phyloP scores from a whole-genome alignment of 1,140 invertebrate genomes.

The Drosophila subobscura region DNA sequence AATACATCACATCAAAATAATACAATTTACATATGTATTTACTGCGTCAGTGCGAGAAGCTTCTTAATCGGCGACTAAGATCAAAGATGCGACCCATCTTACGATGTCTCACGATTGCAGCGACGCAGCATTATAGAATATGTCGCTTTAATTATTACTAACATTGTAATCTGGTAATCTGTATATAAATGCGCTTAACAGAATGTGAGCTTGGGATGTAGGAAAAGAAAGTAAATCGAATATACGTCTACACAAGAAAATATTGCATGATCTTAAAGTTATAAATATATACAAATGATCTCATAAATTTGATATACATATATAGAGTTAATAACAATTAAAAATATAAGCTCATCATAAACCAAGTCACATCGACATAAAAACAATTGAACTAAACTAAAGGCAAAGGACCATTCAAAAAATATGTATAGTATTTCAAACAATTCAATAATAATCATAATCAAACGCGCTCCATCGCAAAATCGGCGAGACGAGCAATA shows the following conservation, averaged over 20 bases:
- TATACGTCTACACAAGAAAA: too few relatives aligned
- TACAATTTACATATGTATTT: constrained; percentile 73
- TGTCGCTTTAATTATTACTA: constrained; percentile 61
- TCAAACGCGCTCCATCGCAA: constrained; percentile 51
- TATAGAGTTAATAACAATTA: constrained; percentile 76
- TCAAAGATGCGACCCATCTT: constrained; percentile 27
- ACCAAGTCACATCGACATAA: constrained; percentile 70
- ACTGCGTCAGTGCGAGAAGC: constrained; percentile 35
- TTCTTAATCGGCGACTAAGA: constrained; percentile 39
- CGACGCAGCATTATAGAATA: constrained; percentile 57
- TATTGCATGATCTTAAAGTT: constrained; percentile 69
- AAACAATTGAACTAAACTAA: constrained; percentile 79
- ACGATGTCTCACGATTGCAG: constrained; percentile 4
- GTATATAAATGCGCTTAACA: constrained; percentile 74
- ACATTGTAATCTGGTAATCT: constrained; percentile 53
- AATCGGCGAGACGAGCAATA: constrained; percentile 49
- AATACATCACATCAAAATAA: constrained; percentile 81
- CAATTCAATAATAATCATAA: constrained; percentile 1
- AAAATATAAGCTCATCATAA: constrained; percentile 73
- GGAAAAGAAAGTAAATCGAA: constrained; percentile 53
- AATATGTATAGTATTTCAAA: constrained; percentile 43
- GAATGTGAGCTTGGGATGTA: constrained; percentile 49
- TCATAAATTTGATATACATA: constrained; percentile 28
- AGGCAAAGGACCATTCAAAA: constrained; percentile 70
- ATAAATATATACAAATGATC: constrained; percentile 75